Evolutionary conservation across 2,888 invertebrate species (phyloP), one percentile per base, ranked within the genome.

Genomic region (Epinotia ramella): DNA sequence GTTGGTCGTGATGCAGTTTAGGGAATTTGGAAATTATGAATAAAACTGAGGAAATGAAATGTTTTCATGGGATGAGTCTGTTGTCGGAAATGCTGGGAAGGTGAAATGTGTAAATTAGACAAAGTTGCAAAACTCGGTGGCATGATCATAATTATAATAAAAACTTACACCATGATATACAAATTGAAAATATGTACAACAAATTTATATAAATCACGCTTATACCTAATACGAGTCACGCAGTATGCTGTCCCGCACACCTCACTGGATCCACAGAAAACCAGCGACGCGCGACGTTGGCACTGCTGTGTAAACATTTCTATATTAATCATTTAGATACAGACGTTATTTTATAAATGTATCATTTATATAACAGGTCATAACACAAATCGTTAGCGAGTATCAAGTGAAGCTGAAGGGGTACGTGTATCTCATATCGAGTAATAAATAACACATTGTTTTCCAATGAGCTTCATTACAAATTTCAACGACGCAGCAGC

Each of bases 391-490:
- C 73, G 28, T 64, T 69, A 77, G 73, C 73, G 65, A 72, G 77
- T 66, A 64, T 71, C 78, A 76, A 73, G 74, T 74, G 77, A 78
- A 75, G 74, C 73, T 74, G 77, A 78, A 75, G 74, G 73, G 73
- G 72, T 77, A 83, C 80, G 77, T 68, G 44, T 59, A 60, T 24
- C n/a, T 79, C 80, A 84, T 85, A 85, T 84, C 82, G 82, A 80
- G 84, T 87, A 88, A 92, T 91, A 92, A 91, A 93, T 90, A 92
- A 88, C 89, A 89, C 89, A 93, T 93, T 93, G 92, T 92, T 91
- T 92, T 91, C 91, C 87, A 91, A 92, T 90, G 90, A 91, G 88
- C 86, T 89, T 91, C 91, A 91, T 93, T 91, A 92, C 91, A 91
- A 92, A 93, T 93, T 93, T 93, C 90, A 92, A n/a, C n/a, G 81